phyloP scores from a whole-genome alignment of 2,797 vertebrate species.

The Lepus townsendii region DNA sequence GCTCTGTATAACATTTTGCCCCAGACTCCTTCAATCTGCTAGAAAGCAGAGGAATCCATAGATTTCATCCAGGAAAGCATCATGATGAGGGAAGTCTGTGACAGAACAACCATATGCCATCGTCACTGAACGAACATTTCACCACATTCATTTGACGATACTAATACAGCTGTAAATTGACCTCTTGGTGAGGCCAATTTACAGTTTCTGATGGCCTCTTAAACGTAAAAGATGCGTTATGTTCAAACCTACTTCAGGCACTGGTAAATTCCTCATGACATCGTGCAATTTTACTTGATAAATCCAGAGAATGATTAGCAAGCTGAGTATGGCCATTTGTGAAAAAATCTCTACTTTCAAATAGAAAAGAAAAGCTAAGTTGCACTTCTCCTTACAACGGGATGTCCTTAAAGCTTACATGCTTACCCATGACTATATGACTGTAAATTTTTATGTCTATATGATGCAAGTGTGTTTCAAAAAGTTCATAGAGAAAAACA shows the following conservation, averaged over 20 bases:
- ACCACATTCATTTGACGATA: conserved; percentile 38
- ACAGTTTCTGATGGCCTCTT: conserved; percentile 70
- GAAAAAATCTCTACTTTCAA: conserved; percentile 64
- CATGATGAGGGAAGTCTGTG: not conserved
- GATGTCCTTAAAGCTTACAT: conserved; percentile 56
- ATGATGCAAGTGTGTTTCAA: not conserved
- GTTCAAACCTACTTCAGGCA: conserved; percentile 67
- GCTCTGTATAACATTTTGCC: conserved; percentile 1
- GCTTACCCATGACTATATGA: not conserved
- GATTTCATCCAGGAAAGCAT: conserved; percentile 70
- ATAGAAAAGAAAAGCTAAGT: conserved; percentile 62
- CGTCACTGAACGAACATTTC: not conserved
- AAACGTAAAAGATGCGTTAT: conserved; percentile 43
- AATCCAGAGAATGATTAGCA: conserved; percentile 43
- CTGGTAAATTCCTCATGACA: conserved; percentile 72
- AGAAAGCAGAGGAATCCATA: conserved; percentile 61
- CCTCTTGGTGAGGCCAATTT: conserved; percentile 62
- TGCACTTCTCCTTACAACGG: conserved; percentile 67
- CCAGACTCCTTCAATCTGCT: conserved; percentile 21
- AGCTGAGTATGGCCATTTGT: conserved; percentile 39
- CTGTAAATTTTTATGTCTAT: conserved; percentile 45
- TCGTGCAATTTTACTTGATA: conserved; percentile 69
- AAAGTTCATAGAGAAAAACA: too few species aligned
- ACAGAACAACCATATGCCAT: not conserved
- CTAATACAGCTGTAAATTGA: conserved; percentile 48